A percentile compares a stretch with the other conserved stretches of the same genome.
Conservation (phyloP, 1,140 invertebrate genomes). For the Sminthurides bifidus region DNA sequence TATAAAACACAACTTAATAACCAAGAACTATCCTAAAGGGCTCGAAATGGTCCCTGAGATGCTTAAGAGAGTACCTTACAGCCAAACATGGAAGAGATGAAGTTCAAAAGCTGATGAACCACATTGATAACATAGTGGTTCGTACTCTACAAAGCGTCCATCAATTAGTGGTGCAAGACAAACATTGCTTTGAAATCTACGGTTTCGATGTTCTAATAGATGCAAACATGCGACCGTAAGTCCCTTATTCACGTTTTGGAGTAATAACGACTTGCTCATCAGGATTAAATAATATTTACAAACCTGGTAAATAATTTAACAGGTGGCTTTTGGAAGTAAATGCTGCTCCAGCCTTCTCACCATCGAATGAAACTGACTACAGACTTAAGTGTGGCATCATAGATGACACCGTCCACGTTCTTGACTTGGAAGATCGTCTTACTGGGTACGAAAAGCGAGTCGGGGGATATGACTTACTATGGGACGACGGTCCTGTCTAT, state of each 20-base stretch:
- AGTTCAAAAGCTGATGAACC: slow-evolving; percentile 43
- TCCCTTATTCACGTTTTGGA: neutral
- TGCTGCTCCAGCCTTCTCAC: slow-evolving; percentile 49
- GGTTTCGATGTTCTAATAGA: slow-evolving; percentile 55
- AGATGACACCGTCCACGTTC: slow-evolving; percentile 38
- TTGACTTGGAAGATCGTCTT: slow-evolving; percentile 38
- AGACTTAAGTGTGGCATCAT: slow-evolving; percentile 39
- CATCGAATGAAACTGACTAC: slow-evolving; percentile 47
- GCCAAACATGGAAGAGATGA: slow-evolving; percentile 36
- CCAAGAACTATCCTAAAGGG: slow-evolving; percentile 32
- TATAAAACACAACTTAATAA: no score
- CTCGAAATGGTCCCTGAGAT: slow-evolving; percentile 39
- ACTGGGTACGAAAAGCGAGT: slow-evolving; percentile 43
- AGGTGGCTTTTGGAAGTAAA: slow-evolving; percentile 53
- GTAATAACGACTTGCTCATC: neutral
- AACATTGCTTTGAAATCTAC: slow-evolving; percentile 51
- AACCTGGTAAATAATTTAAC: neutral
- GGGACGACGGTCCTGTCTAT: slow-evolving; percentile 45
- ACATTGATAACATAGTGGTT: slow-evolving; percentile 45
- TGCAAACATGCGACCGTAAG: slow-evolving; percentile 42
- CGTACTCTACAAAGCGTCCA: slow-evolving; percentile 45
- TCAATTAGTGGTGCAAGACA: slow-evolving; percentile 38
- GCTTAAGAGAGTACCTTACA: slow-evolving; percentile 37
- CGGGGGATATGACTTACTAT: slow-evolving; percentile 49
- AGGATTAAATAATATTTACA: neutral